Evolutionary conservation across 2,888 invertebrate species (phyloP).

Genomic region (Chrysolina haemoptera): DNA sequence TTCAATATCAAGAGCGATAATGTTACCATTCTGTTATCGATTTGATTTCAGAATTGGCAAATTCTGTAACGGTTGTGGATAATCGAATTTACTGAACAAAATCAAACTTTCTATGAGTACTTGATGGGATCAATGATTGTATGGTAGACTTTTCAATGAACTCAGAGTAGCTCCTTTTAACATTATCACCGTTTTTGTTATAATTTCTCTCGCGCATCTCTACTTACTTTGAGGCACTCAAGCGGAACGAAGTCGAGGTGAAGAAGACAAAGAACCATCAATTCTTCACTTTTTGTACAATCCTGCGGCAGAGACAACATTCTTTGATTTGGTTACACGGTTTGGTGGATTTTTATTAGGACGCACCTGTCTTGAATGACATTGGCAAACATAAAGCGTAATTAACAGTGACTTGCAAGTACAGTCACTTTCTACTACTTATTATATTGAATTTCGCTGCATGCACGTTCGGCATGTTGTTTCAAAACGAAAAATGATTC

Average conservation of each 20-base stretch:
- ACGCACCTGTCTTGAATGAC: conserved; percentile 15
- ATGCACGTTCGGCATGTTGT: too few relatives aligned
- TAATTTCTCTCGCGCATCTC: not conserved
- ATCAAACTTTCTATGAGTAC: not conserved
- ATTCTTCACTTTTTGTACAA: conserved; percentile 14
- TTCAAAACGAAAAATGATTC: too few relatives aligned
- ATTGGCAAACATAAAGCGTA: not conserved
- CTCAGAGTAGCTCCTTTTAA: not conserved
- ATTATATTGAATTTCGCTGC: not conserved
- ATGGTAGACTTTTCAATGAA: too few relatives aligned
- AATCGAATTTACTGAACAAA: too few relatives aligned
- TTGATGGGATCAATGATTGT: too few relatives aligned
- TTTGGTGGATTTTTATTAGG: too few relatives aligned
- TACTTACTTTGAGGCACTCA: not conserved
- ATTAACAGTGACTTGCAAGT: not conserved
- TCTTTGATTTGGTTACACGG: conserved; percentile 18
- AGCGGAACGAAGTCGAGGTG: not conserved
- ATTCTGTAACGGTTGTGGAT: too few relatives aligned
- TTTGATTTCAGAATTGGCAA: too few relatives aligned
- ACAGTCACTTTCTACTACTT: not conserved
- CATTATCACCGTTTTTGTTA: not conserved
- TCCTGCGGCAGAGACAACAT: conserved; percentile 9
- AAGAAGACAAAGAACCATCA: conserved; percentile 19
- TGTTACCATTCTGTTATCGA: too few relatives aligned
- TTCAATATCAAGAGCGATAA: too few relatives aligned